Evolutionary conservation across 2,797 vertebrate species (phyloP).

Genomic region (Calcarius lapponicus): DNA sequence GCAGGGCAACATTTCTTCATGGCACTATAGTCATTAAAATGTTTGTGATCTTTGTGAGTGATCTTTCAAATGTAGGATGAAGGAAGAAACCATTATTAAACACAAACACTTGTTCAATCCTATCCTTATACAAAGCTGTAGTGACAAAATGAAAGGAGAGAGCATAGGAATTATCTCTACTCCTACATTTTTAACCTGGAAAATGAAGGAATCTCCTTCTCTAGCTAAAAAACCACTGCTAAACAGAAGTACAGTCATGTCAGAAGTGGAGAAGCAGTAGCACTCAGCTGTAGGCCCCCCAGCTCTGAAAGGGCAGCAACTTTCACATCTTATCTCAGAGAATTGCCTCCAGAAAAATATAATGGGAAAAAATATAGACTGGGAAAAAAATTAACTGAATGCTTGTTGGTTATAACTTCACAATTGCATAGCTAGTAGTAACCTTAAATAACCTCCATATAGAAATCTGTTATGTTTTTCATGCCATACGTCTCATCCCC

Average conservation of each 20-base stretch:
- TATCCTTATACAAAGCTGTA: background rate
- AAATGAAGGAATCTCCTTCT: background rate
- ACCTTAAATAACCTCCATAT: background rate
- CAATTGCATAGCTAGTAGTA: background rate
- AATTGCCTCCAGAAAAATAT: background rate
- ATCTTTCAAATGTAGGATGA: background rate
- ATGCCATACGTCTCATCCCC: background rate
- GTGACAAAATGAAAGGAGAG: background rate
- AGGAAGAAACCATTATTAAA: background rate
- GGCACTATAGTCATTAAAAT: background rate
- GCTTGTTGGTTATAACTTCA: background rate
- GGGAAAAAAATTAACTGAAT: background rate
- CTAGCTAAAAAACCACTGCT: background rate
- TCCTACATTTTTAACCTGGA: background rate
- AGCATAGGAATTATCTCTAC: background rate
- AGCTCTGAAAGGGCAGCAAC: background rate
- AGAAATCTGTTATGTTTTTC: background rate
- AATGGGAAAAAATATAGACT: background rate
- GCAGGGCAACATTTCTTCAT: background rate
- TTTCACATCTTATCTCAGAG: background rate
- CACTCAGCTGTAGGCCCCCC: background rate
- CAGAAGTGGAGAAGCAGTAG: background rate
- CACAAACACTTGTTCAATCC: background rate
- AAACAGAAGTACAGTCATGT: background rate
- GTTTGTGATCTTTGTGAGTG: background rate